Conservation (phyloP, 2,113 vertebrate genomes). For the Mixornis gularis region DNA sequence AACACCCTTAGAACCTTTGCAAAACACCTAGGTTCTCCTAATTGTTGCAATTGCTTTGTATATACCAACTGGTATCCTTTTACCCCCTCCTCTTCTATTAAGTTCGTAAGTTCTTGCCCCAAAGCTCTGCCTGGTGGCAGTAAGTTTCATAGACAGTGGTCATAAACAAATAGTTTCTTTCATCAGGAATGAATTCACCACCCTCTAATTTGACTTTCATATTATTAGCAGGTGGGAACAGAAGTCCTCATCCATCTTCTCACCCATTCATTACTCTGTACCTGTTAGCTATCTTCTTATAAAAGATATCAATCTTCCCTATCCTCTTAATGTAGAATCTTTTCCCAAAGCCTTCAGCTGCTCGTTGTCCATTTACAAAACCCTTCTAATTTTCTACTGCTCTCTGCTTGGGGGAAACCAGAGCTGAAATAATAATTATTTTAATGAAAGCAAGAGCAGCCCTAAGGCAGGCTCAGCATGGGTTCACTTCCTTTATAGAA, state of each 20-base stretch:
- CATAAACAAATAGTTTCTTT: constrained; percentile 24
- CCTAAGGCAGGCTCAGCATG: neutral
- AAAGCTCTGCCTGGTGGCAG: neutral
- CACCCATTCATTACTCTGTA: constrained; percentile 49
- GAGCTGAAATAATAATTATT: constrained; percentile 8
- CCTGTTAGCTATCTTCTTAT: constrained; percentile 49
- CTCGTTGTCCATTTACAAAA: neutral
- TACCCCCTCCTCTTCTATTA: neutral
- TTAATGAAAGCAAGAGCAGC: constrained; percentile 7
- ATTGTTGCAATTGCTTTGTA: neutral
- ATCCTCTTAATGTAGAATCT: neutral
- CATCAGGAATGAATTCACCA: constrained; percentile 15
- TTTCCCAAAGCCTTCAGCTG: constrained; percentile 12
- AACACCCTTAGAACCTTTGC: neutral
- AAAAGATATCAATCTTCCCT: constrained; percentile 32
- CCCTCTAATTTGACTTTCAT: constrained; percentile 28
- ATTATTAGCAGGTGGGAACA: constrained; percentile 54
- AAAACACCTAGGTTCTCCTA: neutral
- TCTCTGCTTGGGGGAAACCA: neutral
- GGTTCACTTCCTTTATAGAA: neutral
- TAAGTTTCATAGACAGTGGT: neutral
- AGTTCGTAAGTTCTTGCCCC: neutral
- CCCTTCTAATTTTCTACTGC: neutral
- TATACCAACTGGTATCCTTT: neutral
- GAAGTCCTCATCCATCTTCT: constrained; percentile 46